Conservation (phyloP, 92 coral and sea anemone species). For the Micromussa lordhowensis region DNA sequence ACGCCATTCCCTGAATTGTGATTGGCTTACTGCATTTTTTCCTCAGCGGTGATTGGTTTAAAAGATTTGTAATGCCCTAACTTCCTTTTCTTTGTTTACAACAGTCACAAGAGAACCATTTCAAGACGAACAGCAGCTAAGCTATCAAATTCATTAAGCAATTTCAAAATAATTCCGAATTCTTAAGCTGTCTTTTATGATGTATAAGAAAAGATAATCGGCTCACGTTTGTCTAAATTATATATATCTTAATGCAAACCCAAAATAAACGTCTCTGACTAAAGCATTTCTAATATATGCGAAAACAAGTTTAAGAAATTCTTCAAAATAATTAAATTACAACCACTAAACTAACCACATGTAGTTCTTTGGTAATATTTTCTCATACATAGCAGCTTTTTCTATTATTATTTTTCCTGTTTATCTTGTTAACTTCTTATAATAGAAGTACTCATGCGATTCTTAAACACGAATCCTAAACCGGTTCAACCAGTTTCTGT, state of each 20-base stretch:
- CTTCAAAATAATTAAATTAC: not conserved
- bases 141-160: not conserved
- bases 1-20: not conserved
- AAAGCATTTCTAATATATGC: not conserved
- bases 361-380: not conserved
- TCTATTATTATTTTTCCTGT: not conserved
- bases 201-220: not conserved
- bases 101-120: not conserved
- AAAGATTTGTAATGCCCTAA: not conserved
- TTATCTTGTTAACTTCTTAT: not conserved
- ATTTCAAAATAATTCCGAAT: not conserved
- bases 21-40: not conserved
- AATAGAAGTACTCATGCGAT: not conserved
- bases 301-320: not conserved
- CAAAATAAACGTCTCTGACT: not conserved
- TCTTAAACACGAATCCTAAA: not conserved
- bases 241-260: not conserved
- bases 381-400: not conserved
- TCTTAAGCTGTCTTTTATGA: not conserved
- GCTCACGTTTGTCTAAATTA: not conserved
- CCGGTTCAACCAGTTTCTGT: conserved; percentile 28
- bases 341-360: not conserved
- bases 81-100: not conserved
- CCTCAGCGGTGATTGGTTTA: not conserved
- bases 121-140: not conserved